Percentiles rank a stretch among this genome's conserved stretches.
Evolutionary conservation across 2,113 vertebrate species (phyloP).

Genomic region (Mustela nigripes): DNA sequence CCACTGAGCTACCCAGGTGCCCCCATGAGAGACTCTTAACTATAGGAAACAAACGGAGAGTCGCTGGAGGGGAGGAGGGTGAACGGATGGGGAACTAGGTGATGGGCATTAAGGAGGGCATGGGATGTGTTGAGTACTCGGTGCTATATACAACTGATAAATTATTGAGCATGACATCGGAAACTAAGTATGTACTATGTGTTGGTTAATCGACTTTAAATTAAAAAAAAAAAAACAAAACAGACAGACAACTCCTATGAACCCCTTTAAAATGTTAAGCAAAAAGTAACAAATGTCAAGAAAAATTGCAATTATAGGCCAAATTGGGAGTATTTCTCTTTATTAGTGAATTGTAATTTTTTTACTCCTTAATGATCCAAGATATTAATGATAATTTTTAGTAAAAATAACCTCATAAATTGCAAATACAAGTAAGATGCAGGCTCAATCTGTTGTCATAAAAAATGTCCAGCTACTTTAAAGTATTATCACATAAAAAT

Average conservation of each 20-base stretch:
- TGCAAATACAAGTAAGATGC: not conserved
- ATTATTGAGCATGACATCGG: too few relatives aligned
- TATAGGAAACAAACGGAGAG: too few relatives aligned
- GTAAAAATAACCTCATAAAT: not conserved
- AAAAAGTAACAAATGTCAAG: not conserved
- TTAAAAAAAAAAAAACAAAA: too few relatives aligned
- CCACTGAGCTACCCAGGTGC: too few relatives aligned
- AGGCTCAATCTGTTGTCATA: not conserved
- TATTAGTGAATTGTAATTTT: not conserved
- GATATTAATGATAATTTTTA: not conserved
- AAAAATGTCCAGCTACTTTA: not conserved
- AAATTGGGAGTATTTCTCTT: not conserved
- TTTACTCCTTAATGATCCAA: not conserved
- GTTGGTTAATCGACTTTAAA: too few relatives aligned
- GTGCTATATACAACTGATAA: too few relatives aligned
- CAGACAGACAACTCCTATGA: not conserved
- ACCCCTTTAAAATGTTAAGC: not conserved
- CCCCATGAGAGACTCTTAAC: too few relatives aligned
- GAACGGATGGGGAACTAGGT: too few relatives aligned
- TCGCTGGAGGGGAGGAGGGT: too few relatives aligned
- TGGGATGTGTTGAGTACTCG: too few relatives aligned
- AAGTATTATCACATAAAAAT: not conserved
- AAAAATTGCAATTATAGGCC: not conserved
- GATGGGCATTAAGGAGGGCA: too few relatives aligned
- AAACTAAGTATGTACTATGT: too few relatives aligned